Evolutionary conservation across 2,113 vertebrate genomes (phyloP).

Genomic region (Rhinoderma darwinii): DNA sequence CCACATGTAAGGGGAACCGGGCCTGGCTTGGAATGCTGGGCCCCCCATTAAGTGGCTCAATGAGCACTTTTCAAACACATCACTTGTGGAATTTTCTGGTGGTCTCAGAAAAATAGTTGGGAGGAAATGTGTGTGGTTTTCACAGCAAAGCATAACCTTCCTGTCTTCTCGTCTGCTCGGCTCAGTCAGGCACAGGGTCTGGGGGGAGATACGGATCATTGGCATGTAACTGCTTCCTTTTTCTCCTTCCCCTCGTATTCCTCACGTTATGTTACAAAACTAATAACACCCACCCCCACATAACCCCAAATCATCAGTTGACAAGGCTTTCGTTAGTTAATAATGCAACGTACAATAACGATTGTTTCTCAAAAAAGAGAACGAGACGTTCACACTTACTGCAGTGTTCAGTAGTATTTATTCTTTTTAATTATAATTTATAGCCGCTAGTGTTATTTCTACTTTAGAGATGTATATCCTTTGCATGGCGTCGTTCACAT

Average conservation of each 20-base stretch:
- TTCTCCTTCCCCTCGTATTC: conserved; percentile 25
- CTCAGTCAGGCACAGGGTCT: conserved; percentile 42
- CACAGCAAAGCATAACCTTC: conserved; percentile 59
- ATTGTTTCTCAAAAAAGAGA: neutral
- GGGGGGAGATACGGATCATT: conserved; percentile 54
- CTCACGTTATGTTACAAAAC: conserved; percentile 1
- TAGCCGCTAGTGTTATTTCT: neutral
- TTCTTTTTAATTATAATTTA: neutral
- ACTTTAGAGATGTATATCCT: neutral
- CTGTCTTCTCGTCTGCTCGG: conserved; percentile 57
- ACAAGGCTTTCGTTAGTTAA: neutral
- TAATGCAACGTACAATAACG: neutral
- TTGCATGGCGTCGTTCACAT: too few species aligned
- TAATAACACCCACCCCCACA: neutral
- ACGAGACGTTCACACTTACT: neutral
- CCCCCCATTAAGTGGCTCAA: conserved; percentile 58
- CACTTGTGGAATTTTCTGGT: conserved; percentile 59
- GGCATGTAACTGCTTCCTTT: conserved; percentile 50
- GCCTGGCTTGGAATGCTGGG: conserved; percentile 50
- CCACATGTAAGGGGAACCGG: conserved; percentile 51
- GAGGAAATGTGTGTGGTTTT: conserved; percentile 60
- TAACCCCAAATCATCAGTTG: neutral
- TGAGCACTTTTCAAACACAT: conserved; percentile 56
- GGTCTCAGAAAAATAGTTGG: conserved; percentile 59
- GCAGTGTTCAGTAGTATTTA: neutral